phyloP scores from a whole-genome alignment of 1,140 invertebrate species.

The Bicyclus anynana region DNA sequence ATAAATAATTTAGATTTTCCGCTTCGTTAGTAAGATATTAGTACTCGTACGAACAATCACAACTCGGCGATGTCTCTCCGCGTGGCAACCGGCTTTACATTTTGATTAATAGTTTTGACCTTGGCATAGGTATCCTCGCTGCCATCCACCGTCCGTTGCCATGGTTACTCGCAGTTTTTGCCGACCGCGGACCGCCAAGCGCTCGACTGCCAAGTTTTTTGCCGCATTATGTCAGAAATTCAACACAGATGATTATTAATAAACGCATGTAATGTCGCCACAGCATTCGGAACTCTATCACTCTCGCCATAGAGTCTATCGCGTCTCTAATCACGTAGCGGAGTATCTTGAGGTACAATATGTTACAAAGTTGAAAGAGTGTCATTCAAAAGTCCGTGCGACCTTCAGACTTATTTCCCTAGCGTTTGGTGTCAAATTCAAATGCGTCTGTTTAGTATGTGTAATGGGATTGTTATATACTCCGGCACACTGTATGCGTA shows the following conservation, averaged over 20 bases:
- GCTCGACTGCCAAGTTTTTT: conserved; percentile 30
- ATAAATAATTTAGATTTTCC: too few relatives aligned
- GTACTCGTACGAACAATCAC: too few relatives aligned
- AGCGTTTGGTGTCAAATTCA: background rate
- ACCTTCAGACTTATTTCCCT: background rate
- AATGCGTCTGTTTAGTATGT: background rate
- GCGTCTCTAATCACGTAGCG: background rate
- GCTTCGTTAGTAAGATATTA: too few relatives aligned
- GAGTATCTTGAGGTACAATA: background rate
- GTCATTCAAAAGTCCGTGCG: background rate
- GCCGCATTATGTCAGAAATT: conserved; percentile 40
- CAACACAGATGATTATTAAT: conserved; percentile 14
- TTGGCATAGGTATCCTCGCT: background rate
- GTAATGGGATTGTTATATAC: background rate
- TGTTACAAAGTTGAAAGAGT: background rate
- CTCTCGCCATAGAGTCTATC: background rate
- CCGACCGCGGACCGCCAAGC: background rate
- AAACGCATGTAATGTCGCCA: background rate
- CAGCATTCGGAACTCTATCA: background rate
- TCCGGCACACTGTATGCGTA: background rate
- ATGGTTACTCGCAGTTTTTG: conserved; percentile 30
- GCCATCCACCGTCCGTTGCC: conserved; percentile 19
- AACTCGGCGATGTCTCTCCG: too few relatives aligned
- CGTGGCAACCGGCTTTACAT: background rate
- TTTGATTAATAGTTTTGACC: background rate